phyloP scores from a whole-genome alignment of 2,888 invertebrate genomes.

The Salticus scenicus region DNA sequence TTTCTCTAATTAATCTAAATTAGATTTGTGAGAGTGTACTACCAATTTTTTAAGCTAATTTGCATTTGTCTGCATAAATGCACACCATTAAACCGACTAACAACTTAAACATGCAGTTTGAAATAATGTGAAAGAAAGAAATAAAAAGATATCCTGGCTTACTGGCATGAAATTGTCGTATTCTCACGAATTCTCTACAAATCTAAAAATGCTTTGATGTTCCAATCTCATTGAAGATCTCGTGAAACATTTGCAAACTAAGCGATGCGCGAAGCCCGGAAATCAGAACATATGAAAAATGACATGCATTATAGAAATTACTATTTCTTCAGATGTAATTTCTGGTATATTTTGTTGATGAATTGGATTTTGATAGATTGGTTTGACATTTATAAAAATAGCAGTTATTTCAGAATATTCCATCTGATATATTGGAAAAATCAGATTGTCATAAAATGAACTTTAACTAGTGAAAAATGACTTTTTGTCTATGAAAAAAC shows the following conservation, averaged over 20 bases:
- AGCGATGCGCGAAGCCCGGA: not conserved
- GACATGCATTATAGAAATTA: not conserved
- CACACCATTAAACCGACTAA: not conserved
- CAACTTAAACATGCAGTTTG: not conserved
- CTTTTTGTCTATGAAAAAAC: too few species aligned
- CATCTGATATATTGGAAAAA: too few species aligned
- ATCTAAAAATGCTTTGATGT: not conserved
- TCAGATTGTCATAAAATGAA: too few species aligned
- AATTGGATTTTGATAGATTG: too few species aligned
- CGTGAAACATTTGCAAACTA: not conserved
- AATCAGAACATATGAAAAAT: not conserved
- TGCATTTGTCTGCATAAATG: not conserved
- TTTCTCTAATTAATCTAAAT: too few species aligned
- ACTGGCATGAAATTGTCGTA: not conserved
- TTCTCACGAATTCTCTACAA: not conserved
- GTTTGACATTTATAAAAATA: too few species aligned
- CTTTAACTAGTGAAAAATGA: too few species aligned
- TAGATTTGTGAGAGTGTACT: too few species aligned
- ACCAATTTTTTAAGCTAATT: too few species aligned
- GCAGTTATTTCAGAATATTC: too few species aligned
- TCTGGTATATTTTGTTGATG: too few species aligned
- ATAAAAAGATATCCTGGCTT: not conserved
- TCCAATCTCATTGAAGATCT: not conserved
- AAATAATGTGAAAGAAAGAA: too few species aligned
- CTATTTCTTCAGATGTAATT: not conserved